Conservation (phyloP, 2,113 vertebrate genomes). For the Alces alces region DNA sequence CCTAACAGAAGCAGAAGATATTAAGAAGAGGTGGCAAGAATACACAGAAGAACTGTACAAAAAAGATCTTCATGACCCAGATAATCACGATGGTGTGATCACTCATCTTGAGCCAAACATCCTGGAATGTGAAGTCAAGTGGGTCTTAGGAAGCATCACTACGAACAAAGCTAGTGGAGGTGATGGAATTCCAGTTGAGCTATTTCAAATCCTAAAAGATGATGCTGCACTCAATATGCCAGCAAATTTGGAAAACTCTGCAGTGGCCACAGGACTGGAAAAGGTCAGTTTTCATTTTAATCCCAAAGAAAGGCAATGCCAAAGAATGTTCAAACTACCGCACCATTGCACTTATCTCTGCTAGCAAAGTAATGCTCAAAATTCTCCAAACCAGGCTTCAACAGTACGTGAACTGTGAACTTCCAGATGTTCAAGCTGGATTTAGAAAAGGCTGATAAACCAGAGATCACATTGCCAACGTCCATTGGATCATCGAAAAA, state of each 20-base stretch:
- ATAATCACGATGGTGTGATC: neutral
- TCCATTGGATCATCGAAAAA: neutral
- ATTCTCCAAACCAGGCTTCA: neutral
- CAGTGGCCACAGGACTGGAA: neutral
- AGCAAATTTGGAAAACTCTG: neutral
- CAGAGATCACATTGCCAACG: neutral
- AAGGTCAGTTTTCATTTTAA: neutral
- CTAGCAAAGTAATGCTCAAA: neutral
- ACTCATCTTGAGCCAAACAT: neutral
- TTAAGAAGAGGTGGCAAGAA: neutral
- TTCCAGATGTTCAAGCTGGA: neutral
- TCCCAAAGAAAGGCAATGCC: neutral
- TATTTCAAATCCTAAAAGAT: neutral
- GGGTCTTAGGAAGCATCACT: neutral
- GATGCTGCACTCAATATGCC: neutral
- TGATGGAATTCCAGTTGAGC: neutral
- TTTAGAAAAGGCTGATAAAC: neutral
- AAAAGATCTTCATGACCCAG: neutral
- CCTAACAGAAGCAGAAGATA: neutral
- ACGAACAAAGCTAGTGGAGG: neutral
- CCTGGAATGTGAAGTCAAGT: neutral
- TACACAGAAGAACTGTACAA: neutral
- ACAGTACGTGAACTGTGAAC: neutral
- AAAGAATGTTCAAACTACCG: neutral
- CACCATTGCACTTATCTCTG: neutral